These are phyloP conservation scores for Climacteris rufus DNA, from an alignment of 2,113 vertebrate species.

Conservation along the genomic window DNA sequence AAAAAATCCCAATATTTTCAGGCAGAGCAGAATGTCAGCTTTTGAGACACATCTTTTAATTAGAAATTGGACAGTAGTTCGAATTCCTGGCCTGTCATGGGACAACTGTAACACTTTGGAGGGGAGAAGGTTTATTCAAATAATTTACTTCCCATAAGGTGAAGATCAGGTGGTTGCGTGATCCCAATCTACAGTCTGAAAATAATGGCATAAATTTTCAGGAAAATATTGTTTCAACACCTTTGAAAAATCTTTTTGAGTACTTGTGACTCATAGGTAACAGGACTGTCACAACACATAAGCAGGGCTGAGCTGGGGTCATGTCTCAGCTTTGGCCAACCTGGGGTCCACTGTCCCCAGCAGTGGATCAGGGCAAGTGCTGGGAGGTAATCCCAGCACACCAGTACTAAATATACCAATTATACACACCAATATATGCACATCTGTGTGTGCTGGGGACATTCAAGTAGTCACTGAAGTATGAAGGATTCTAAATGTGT, in stretches of 20 bases:
- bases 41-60: conserved; percentile 39
- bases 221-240: not conserved
- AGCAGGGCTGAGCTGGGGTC: not conserved
- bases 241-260: not conserved
- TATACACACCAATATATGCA: rapidly evolving
- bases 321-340: not conserved
- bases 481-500: not conserved
- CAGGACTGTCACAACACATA: rapidly evolving
- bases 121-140: not conserved
- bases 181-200: not conserved
- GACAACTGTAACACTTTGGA: not conserved
- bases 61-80: not conserved
- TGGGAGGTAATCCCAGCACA: not conserved
- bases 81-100: not conserved
- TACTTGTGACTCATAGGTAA: not conserved
- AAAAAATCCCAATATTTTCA: not conserved
- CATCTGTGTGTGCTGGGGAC: not conserved
- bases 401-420: not conserved
- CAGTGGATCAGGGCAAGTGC: not conserved
- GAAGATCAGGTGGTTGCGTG: not conserved
- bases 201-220: not conserved
- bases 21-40: not conserved
- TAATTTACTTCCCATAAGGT: not conserved
- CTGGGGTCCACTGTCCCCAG: not conserved
- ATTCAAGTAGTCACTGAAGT: not conserved